Conservation (phyloP, 2,888 invertebrate species). For the Dinocampus coccinellae region DNA sequence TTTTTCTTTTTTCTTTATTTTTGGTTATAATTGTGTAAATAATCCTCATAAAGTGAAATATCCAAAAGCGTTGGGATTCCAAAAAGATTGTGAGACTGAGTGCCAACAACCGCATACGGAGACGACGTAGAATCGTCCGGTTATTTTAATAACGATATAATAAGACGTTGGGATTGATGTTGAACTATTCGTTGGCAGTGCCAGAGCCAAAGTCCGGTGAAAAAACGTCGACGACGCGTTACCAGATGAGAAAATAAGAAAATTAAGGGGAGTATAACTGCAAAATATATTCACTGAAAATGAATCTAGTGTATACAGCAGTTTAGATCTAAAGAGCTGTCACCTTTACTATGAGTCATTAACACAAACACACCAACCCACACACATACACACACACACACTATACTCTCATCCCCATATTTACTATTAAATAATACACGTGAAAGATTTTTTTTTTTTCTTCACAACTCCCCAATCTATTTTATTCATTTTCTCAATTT, state of each 20-base stretch:
- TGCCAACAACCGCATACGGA: conserved; percentile 43
- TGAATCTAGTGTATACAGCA: conserved; percentile 56
- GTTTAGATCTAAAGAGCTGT: conserved; percentile 65
- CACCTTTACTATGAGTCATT: conserved; percentile 66
- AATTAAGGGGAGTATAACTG: conserved; percentile 37
- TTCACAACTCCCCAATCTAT: conserved; percentile 2
- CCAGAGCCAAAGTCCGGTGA: conserved; percentile 53
- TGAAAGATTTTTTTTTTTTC: background rate
- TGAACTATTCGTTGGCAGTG: conserved; percentile 68
- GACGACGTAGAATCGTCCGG: conserved; percentile 51
- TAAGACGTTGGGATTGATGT: conserved; percentile 69
- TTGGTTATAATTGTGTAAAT: no score
- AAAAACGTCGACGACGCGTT: conserved; percentile 34
- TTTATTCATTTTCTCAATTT: background rate
- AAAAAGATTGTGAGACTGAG: conserved; percentile 27
- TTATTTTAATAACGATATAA: conserved; percentile 70
- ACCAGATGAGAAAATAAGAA: conserved; percentile 2
- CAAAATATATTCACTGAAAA: conserved; percentile 29
- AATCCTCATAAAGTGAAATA: background rate
- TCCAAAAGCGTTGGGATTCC: conserved; percentile 36
- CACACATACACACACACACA: conserved; percentile 46
- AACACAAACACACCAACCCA: conserved; percentile 58
- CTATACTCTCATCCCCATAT: conserved; percentile 34
- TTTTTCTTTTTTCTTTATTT: no score
- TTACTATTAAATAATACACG: background rate